phyloP scores from a whole-genome alignment of 2,888 invertebrate genomes.

The Pandemis heparana region DNA sequence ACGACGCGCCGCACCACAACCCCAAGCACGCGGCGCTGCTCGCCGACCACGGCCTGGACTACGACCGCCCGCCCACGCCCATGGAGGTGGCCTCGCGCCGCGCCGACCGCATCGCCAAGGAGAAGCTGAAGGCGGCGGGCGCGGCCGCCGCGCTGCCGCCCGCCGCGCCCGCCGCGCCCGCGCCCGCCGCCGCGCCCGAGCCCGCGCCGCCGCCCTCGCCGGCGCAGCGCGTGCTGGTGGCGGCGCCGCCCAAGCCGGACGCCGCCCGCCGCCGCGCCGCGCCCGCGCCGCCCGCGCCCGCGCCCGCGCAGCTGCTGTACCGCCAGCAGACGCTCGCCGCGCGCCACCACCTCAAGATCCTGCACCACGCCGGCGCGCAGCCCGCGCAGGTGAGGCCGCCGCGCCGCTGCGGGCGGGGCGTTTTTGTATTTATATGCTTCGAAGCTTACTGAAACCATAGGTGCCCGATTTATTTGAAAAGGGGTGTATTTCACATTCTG shows the following conservation, averaged over 20 bases:
- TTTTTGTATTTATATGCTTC: no score
- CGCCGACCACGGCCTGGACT: slow-evolving; percentile 93
- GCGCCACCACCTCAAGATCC: slow-evolving; percentile 80
- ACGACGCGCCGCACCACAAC: slow-evolving; percentile 89
- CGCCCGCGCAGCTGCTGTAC: slow-evolving; percentile 82
- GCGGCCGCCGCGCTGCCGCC: slow-evolving; percentile 70
- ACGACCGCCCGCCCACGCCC: slow-evolving; percentile 94
- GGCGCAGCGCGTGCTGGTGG: slow-evolving; percentile 83
- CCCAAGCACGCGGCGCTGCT: slow-evolving; percentile 94
- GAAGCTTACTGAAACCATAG: no score
- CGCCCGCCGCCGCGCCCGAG: slow-evolving; percentile 71
- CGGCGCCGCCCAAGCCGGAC: slow-evolving; percentile 63
- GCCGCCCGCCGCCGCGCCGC: slow-evolving; percentile 76
- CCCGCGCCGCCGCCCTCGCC: slow-evolving; percentile 61
- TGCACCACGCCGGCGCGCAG: slow-evolving; percentile 68
- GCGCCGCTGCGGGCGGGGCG: no score
- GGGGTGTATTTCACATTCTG: no score
- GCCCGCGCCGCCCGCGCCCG: slow-evolving; percentile 72
- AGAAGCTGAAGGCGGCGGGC: slow-evolving; percentile 88
- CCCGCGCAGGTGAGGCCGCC: slow-evolving; percentile 56
- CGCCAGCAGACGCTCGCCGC: slow-evolving; percentile 86
- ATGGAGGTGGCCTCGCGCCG: slow-evolving; percentile 92
- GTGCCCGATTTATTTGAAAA: no score
- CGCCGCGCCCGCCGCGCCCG: slow-evolving; percentile 82
- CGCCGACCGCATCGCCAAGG: slow-evolving; percentile 94